Evolutionary conservation across 2,113 vertebrate genomes (phyloP), one percentile per base, ranked within the genome.

Genomic region (Peromyscus polionotus): DNA sequence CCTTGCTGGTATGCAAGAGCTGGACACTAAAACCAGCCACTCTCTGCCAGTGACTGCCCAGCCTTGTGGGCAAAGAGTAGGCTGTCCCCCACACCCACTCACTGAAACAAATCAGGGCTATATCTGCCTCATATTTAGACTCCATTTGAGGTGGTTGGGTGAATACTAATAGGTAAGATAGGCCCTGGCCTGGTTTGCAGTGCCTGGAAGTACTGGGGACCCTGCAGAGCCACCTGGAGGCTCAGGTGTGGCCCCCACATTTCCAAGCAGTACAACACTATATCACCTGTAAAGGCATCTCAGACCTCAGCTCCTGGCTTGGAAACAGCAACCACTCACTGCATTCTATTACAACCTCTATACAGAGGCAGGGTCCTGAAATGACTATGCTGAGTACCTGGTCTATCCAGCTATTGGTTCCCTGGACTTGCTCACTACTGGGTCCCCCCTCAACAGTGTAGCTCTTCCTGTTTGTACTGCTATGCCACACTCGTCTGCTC

Each of bases 331-430:
- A 28, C 42, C 24, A 9, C 51, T 77, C 20, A 14, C 31, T 22
- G 39, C 20, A 24, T 5, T n/a, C 42, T 3, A 9, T 28, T 22
- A 2, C 33, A 65, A 11, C 28, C 61, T 77, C 88, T 0, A 2
- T 36, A 67, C 42, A 57, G 36, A 33, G 68, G 10, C 88, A 88
- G 48, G 28, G 39, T 12, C 81, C 75, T n/a, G 36, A 22, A 45
- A 31, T 7, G 57, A 45, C 59, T 14, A 9, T 12, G 48, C 13
- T 16, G 3, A n/a, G n/a, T n/a, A 4, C 20, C 10, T 6, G 39
- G 54, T 11, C 59, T 10, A 0, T 11, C 24, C 22, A 33, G 45
- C 33, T 2, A 22, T 19, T 12, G 0, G 0, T 33, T 65, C 22
- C 4, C 51, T 0, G 36, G 19, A 19, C 19, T 39, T 9, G 33